A percentile compares a stretch with the other conserved stretches of the same genome.
phyloP scores from a whole-genome alignment of 1,140 invertebrate species.

The Lasaia peninsularis region DNA sequence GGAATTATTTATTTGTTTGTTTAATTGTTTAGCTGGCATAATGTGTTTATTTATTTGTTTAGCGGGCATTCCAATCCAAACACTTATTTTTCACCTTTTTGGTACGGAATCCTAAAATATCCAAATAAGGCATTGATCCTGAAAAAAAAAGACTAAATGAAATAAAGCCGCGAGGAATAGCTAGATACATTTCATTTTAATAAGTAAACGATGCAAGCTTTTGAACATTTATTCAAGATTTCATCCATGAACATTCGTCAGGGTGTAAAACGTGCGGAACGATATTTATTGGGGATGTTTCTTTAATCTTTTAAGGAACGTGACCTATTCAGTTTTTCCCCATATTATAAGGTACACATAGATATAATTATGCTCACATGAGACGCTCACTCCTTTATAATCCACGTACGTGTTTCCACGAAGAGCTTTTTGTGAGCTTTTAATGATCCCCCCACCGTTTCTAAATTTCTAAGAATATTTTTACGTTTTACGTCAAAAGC shows the following conservation, averaged over 20 bases:
- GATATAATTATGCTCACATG: conserved; percentile 1
- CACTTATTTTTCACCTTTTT: too few species aligned
- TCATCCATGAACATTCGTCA: neutral
- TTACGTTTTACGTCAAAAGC: too few species aligned
- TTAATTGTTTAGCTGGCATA: neutral
- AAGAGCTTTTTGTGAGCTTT: neutral
- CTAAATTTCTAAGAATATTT: neutral
- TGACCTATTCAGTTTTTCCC: conserved; percentile 31
- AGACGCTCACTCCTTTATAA: conserved; percentile 1
- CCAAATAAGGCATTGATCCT: too few species aligned
- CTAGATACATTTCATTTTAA: too few species aligned
- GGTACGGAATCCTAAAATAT: too few species aligned
- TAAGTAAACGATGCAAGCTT: too few species aligned
- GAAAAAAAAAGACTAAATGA: too few species aligned
- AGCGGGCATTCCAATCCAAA: too few species aligned
- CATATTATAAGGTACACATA: conserved; percentile 21
- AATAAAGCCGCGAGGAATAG: too few species aligned
- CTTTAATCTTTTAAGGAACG: conserved; percentile 22
- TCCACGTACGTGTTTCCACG: neutral
- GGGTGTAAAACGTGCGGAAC: conserved; percentile 24
- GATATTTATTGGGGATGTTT: conserved; percentile 21
- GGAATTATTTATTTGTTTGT: neutral
- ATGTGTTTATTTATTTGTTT: too few species aligned
- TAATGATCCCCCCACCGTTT: neutral
- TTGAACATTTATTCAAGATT: neutral